Evolutionary conservation across 2,888 invertebrate species (phyloP).

Genomic region (Aromia moschata): DNA sequence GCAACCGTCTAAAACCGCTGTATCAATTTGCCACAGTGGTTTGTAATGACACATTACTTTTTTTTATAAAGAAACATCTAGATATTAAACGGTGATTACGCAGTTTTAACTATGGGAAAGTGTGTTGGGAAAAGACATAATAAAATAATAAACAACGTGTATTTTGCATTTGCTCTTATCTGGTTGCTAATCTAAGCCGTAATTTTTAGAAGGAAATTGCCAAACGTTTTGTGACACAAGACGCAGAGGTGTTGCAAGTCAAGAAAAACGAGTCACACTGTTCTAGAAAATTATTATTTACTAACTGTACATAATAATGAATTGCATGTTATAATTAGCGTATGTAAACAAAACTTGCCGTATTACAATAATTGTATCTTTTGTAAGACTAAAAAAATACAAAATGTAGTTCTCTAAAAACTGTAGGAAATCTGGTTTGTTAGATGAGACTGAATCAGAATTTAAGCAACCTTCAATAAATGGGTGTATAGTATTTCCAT

Average conservation of each 20-base stretch:
- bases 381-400: no score
- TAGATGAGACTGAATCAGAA: no score
- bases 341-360: no score
- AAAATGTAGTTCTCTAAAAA: no score
- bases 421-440: no score
- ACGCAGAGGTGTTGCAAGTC: background rate
- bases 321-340: no score
- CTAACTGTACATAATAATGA: no score
- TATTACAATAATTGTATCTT: no score
- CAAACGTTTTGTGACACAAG: background rate
- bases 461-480: no score
- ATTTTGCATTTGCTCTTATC: background rate
- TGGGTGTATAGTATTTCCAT: no score
- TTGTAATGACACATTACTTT: slow-evolving; percentile 1
- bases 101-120: slow-evolving; percentile 12
- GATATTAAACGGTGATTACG: slow-evolving; percentile 8
- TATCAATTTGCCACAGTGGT: slow-evolving; percentile 16
- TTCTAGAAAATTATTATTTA: no score
- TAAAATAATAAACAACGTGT: background rate
- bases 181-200: background rate
- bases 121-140: background rate
- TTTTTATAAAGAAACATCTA: background rate
- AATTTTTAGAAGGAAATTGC: background rate
- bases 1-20: background rate
- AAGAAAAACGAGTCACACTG: no score